Base-by-base conservation (phyloP, 2,888 invertebrate species). In the Macrosoma leucophasiata region DNA sequence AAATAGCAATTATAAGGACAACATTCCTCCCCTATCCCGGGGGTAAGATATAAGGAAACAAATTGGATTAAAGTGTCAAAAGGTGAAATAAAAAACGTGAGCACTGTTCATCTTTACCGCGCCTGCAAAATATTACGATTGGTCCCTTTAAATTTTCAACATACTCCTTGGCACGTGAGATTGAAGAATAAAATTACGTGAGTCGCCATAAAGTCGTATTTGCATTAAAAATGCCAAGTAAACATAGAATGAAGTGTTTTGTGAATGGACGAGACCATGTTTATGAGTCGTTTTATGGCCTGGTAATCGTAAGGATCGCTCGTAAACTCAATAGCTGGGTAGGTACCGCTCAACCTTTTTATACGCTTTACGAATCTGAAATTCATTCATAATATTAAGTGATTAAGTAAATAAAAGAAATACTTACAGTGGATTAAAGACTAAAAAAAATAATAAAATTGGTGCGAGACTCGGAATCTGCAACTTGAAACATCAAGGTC, bases 41-140 rank as follows among this genome's bases (percentile, higher is more conserved):
- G 81, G 74, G 84, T 55, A 56, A 60, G 53, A 73, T 78, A 66
- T 62, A 73, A 74, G 70, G 62, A 76, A 81, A 78, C 77, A 81
- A 84, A 84, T 82, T 82, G 76, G 81, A 84, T 84, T 82, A 81
- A 79, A 81, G 66, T 82, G 81, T 82, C 82, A 84, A 82, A n/a
- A 84, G 82, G 78, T 82, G 73, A 78, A 76, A 82, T 79, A 81
- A 81, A 81, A 82, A 81, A 77, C 52, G 58, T 56, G 65, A 54
- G 59, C 67, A 70, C 71, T 69, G 62, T 72, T 68, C 67, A 68
- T 72, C 60, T 69, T 64, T 51, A 48, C 62, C 65, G 53, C 62
- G 71, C 74, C 78, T 82, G 81, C 58, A 55, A 55, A 71, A 56
- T 66, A 61, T 81, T n/a, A n/a, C n/a, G n/a, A n/a, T n/a, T n/a